Conservation (phyloP, 2,888 invertebrate genomes). For the Drosophila longiperda region DNA sequence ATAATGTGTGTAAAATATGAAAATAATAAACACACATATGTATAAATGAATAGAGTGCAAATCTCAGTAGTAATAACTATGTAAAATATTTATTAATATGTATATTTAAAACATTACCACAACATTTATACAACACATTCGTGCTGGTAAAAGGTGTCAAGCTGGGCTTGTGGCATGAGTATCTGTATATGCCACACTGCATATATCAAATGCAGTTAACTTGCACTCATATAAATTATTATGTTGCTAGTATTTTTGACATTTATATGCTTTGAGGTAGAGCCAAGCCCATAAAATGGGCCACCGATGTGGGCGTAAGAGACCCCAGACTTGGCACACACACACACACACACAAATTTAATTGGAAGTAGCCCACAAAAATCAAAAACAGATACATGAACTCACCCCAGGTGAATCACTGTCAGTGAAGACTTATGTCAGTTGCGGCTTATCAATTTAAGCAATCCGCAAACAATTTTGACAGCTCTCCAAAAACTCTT, state of each 20-base stretch:
- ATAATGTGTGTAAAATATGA: conserved; percentile 22
- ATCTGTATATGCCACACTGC: background rate
- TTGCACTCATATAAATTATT: conserved; percentile 59
- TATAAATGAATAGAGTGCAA: background rate
- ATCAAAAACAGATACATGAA: background rate
- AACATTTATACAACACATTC: background rate
- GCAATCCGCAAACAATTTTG: conserved; percentile 37
- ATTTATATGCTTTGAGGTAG: conserved; percentile 62
- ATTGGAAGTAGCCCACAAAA: background rate
- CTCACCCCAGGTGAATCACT: conserved; percentile 20
- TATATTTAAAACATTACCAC: background rate
- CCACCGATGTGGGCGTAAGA: conserved; percentile 27
- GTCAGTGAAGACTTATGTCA: conserved; percentile 40
- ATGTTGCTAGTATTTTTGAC: conserved; percentile 62
- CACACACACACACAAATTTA: background rate
- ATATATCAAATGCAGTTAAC: conserved; percentile 43
- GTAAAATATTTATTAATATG: background rate
- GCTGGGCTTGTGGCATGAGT: background rate
- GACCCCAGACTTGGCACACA: background rate
- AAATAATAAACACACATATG: background rate
- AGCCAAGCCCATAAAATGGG: conserved; percentile 38
- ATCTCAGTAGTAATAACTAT: background rate
- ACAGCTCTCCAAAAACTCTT: conserved; percentile 36
- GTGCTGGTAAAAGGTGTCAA: background rate
- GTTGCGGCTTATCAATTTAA: conserved; percentile 37